Conservation (phyloP, 2,113 vertebrate species). For the pig (Sus scrofa) region T2T-Sscrofa CM000813.6:154037001-154037500, state of each 20-base stretch:
- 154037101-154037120: neutral
- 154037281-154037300: neutral
- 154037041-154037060: too few relatives aligned
- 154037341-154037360: neutral
- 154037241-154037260: neutral
- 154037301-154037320: neutral
- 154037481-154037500: too few relatives aligned
- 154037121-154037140: neutral
- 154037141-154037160: constrained; percentile 23
- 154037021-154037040: too few relatives aligned
- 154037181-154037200: neutral
- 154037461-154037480: constrained; percentile 36
- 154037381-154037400: neutral
- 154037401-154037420: constrained; percentile 25
- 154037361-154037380: constrained; percentile 19
- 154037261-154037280: neutral
- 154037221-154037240: neutral
- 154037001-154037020: too few relatives aligned
- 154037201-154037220: neutral
- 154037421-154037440: neutral
- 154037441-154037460: constrained; percentile 35
- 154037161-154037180: neutral
- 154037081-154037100: too few relatives aligned
- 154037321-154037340: constrained; percentile 3
- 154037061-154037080: too few relatives aligned